A percentile compares a stretch with the other conserved stretches of the same genome.
phyloP scores from a whole-genome alignment of 2,113 vertebrate genomes.

The Enhydra lutris region DNA sequence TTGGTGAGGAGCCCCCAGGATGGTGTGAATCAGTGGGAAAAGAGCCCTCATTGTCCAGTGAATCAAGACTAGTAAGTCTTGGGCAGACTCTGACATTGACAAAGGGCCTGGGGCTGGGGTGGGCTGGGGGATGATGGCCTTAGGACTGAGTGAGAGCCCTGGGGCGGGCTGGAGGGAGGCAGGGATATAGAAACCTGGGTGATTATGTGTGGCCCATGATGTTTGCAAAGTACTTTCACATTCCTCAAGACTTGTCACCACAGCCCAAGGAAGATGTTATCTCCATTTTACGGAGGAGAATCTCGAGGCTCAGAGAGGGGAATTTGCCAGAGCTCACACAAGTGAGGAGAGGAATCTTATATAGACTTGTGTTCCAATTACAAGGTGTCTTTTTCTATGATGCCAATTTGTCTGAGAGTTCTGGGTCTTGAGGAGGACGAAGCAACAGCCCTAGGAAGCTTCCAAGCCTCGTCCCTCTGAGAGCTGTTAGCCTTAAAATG shows the following conservation, averaged over 20 bases:
- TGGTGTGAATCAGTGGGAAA: not conserved
- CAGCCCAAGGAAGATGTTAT: not conserved
- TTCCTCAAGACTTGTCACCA: not conserved
- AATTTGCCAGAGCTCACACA: not conserved
- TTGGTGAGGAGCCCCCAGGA: not conserved
- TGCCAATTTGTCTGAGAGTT: not conserved
- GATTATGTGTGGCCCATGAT: accelerated
- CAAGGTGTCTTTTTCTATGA: not conserved
- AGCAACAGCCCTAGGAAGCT: not conserved
- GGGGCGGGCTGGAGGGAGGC: not conserved
- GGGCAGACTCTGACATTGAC: not conserved
- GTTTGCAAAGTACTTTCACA: not conserved
- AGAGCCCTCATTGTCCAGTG: not conserved
- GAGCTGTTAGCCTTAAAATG: not conserved
- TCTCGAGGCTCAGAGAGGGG: not conserved
- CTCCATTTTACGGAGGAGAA: not conserved
- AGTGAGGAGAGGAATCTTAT: not conserved
- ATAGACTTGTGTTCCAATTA: not conserved
- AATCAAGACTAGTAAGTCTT: not conserved
- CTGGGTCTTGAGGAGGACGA: not conserved
- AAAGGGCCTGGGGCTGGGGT: not conserved
- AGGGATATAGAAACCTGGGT: not conserved
- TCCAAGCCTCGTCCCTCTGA: not conserved
- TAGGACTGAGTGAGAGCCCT: not conserved
- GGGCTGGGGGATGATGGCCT: not conserved